phyloP scores from a whole-genome alignment of 2,888 invertebrate species.

The Phyllotreta striolata region DNA sequence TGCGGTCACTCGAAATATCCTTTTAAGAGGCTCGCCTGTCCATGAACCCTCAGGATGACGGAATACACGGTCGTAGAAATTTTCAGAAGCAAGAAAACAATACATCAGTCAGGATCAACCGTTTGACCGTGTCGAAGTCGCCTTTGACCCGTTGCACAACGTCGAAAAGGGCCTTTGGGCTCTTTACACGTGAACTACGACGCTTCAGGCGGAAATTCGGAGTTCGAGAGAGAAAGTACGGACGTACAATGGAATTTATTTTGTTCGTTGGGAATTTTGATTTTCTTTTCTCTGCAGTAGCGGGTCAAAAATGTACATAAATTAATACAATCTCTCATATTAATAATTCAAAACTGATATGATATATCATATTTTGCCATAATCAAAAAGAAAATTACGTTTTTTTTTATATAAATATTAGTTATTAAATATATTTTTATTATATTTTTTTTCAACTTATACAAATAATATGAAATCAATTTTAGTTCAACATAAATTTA shows the following conservation, averaged over 20 bases:
- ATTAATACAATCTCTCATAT: too few relatives aligned
- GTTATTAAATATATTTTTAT: too few relatives aligned
- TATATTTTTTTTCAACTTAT: too few relatives aligned
- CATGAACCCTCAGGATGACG: constrained; percentile 25
- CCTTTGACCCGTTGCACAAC: constrained; percentile 39
- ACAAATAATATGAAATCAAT: too few relatives aligned
- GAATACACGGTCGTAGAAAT: constrained; percentile 31
- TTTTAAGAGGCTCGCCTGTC: constrained; percentile 21
- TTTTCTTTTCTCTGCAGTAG: constrained; percentile 4
- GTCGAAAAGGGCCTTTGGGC: constrained; percentile 35
- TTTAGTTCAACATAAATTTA: too few relatives aligned
- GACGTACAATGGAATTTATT: constrained; percentile 15
- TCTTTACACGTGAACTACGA: constrained; percentile 37
- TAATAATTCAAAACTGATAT: too few relatives aligned
- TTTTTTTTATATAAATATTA: too few relatives aligned
- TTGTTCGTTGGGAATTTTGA: constrained; percentile 14
- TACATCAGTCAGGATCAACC: constrained; percentile 41
- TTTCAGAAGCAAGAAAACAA: constrained; percentile 39
- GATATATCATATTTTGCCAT: too few relatives aligned
- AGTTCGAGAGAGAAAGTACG: constrained; percentile 24
- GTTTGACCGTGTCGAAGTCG: constrained; percentile 40
- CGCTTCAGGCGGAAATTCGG: constrained; percentile 28
- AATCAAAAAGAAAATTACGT: too few relatives aligned
- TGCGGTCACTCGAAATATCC: constrained; percentile 21
- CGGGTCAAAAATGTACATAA: too few relatives aligned